Percentiles rank a stretch among this genome's conserved stretches.
Conservation (phyloP, 2,888 invertebrate species). For the Apamea epomidion region DNA sequence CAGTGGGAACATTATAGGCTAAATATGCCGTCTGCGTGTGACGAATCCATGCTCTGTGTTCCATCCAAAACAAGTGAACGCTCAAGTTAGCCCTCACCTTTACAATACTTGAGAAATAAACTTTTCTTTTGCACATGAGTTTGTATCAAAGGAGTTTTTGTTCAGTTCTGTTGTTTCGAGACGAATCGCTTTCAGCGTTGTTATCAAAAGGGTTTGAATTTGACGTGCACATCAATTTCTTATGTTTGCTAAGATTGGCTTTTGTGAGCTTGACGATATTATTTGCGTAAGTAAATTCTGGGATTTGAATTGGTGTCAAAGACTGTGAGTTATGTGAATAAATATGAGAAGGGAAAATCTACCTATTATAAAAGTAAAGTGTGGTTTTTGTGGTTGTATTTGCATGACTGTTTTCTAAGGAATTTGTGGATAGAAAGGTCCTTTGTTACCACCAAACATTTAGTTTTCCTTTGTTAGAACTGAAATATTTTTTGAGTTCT, state of each 20-base stretch:
- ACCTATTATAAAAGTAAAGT: neutral
- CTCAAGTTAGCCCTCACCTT: conserved; percentile 17
- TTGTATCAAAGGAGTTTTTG: conserved; percentile 37
- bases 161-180: conserved; percentile 3
- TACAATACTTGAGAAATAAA: conserved; percentile 33
- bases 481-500: neutral
- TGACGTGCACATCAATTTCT: conserved; percentile 34
- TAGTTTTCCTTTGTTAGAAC: neutral
- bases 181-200: conserved; percentile 43
- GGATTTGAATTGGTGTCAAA: neutral
- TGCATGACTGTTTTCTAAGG: neutral
- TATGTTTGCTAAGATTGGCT: conserved; percentile 7
- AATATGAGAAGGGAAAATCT: neutral
- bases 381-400: neutral
- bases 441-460: neutral
- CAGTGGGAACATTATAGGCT: neutral
- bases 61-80: neutral
- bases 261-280: conserved; percentile 18
- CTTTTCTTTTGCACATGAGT: conserved; percentile 39
- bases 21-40: too few relatives aligned
- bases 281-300: neutral
- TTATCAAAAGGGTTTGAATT: conserved; percentile 22
- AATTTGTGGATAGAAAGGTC: neutral
- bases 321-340: neutral
- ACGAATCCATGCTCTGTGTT: too few relatives aligned